These are phyloP conservation scores for Brienomyrus brachyistius DNA, from an alignment of 2,113 vertebrate genomes.

Conservation along the genomic window DNA sequence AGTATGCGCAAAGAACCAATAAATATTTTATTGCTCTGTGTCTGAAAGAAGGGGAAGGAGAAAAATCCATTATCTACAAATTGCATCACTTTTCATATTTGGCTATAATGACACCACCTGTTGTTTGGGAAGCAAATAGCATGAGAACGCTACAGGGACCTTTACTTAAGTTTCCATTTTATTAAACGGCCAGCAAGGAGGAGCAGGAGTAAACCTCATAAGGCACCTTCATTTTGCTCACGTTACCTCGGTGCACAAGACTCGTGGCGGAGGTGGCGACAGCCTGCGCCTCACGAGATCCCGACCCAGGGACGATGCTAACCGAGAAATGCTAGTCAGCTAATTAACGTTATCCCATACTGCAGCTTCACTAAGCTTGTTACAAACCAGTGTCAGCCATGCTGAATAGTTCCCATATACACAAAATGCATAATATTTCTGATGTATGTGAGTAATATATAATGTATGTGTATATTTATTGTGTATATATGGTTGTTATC, in stretches of 20 bases:
- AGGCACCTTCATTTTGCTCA: not conserved
- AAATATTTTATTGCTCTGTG: conserved; percentile 14
- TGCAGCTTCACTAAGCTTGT: not conserved
- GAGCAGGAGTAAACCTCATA: not conserved
- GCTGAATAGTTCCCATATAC: not conserved
- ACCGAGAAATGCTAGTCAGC: not conserved
- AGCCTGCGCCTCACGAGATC: no score
- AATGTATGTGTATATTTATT: not conserved
- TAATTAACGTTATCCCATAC: not conserved
- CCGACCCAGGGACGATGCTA: not conserved
- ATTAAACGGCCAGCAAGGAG: not conserved
- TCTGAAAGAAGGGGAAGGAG: not conserved
- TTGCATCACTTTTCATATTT: conserved; percentile 1
- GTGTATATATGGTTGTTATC: not conserved
- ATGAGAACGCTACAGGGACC: not conserved
- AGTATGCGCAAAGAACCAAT: not conserved
- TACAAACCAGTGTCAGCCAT: not conserved
- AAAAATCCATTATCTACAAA: conserved; percentile 5
- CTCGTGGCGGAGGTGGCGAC: not conserved
- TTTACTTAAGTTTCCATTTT: not conserved
- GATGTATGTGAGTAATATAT: not conserved
- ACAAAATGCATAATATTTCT: not conserved
- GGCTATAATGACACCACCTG: conserved; percentile 14
- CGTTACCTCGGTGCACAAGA: not conserved
- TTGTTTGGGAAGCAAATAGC: conserved; percentile 8